Evolutionary conservation across 2,797 vertebrate genomes (phyloP).

Genomic region (Nannoperca obscura): DNA sequence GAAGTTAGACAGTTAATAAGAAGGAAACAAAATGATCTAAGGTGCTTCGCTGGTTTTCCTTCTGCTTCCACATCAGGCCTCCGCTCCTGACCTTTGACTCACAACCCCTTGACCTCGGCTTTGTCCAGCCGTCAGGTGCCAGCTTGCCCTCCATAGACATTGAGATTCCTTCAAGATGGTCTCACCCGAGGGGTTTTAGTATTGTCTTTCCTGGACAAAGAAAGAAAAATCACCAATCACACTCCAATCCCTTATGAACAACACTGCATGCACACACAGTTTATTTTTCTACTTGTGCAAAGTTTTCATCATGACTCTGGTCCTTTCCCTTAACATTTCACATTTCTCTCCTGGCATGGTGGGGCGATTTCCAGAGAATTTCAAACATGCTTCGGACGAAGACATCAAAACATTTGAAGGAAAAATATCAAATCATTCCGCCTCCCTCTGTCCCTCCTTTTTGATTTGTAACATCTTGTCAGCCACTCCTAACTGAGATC

Average conservation of each 20-base stretch:
- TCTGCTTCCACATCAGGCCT: constrained; percentile 55
- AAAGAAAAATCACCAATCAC: constrained; percentile 41
- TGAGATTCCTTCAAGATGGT: constrained; percentile 68
- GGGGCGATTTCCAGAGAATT: constrained; percentile 33
- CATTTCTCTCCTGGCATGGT: constrained; percentile 13
- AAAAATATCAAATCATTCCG: constrained; percentile 40
- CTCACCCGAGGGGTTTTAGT: constrained; percentile 48
- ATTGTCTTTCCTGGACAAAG: constrained; percentile 62
- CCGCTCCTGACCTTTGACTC: constrained; percentile 70
- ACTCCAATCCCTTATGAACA: background rate
- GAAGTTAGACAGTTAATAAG: constrained; percentile 41
- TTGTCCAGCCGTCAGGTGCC: constrained; percentile 79
- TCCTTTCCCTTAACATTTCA: constrained; percentile 14
- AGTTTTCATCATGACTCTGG: constrained; percentile 26
- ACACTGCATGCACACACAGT: background rate
- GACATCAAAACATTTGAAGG: constrained; percentile 55
- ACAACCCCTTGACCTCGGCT: constrained; percentile 68
- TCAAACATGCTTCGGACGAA: constrained; percentile 48
- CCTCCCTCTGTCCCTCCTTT: constrained; percentile 36
- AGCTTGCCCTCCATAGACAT: constrained; percentile 65
- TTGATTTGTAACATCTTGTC: constrained; percentile 62
- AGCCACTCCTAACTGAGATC: constrained; percentile 49
- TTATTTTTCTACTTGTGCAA: background rate
- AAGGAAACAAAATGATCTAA: constrained; percentile 46
- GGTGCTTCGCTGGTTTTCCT: constrained; percentile 57